Percentiles rank a stretch among this genome's conserved stretches.
Conservation (phyloP, 2,888 invertebrate species). For the Polymixis lichenea region DNA sequence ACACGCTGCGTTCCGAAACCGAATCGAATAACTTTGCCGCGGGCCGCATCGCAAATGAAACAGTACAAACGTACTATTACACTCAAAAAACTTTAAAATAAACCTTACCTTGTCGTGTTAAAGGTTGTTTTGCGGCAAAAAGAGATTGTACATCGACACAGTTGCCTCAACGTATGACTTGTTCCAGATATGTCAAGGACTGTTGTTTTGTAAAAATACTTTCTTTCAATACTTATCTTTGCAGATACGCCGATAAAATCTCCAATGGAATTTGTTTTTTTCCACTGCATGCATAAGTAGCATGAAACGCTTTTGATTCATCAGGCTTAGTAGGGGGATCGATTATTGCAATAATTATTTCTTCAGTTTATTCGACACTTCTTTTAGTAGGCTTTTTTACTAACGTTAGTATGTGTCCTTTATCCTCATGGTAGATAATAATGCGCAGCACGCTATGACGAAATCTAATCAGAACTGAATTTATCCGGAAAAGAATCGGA, state of each 20-base stretch:
- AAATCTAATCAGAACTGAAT: not conserved
- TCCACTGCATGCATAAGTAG: slow-evolving; percentile 28
- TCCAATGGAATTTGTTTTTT: slow-evolving; percentile 53
- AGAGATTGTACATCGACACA: slow-evolving; percentile 54
- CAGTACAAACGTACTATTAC: slow-evolving; percentile 65
- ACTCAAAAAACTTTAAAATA: slow-evolving; percentile 48
- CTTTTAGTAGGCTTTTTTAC: not conserved
- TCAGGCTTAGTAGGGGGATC: not conserved
- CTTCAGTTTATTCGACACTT: not conserved
- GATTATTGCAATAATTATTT: not conserved
- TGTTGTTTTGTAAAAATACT: slow-evolving; percentile 81
- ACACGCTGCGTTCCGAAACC: slow-evolving; percentile 74
- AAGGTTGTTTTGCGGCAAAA: slow-evolving; percentile 47
- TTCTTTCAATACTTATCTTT: slow-evolving; percentile 79
- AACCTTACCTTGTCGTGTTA: slow-evolving; percentile 56
- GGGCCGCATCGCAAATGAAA: slow-evolving; percentile 82
- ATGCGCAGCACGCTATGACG: too few relatives aligned
- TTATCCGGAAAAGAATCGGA: not conserved
- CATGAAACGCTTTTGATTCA: slow-evolving; percentile 27
- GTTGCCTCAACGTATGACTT: slow-evolving; percentile 77
- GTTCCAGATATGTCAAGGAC: slow-evolving; percentile 88
- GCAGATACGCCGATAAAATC: slow-evolving; percentile 61
- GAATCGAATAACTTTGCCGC: slow-evolving; percentile 80
- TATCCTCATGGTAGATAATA: not conserved
- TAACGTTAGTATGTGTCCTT: not conserved